Conservation (phyloP, 2,113 vertebrate genomes). For the Phoenicopterus ruber region DNA sequence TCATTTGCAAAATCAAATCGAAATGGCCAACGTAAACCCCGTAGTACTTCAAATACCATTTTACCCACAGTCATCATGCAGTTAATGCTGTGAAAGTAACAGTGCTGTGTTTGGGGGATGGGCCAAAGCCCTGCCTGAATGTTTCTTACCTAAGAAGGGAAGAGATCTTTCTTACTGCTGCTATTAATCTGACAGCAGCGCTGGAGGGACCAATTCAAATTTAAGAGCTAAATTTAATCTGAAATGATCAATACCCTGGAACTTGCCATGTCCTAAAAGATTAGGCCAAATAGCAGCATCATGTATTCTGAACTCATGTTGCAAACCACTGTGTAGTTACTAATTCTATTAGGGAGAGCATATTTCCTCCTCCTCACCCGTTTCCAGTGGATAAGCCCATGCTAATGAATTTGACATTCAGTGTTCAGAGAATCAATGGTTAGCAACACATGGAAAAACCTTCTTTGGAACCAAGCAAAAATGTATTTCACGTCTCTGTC, state of each 20-base stretch:
- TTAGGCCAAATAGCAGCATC: conserved; percentile 18
- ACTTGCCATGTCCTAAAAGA: conserved; percentile 45
- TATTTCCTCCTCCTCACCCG: background rate
- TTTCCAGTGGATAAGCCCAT: background rate
- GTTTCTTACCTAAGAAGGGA: conserved; percentile 37
- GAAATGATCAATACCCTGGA: conserved; percentile 66
- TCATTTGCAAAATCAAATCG: background rate
- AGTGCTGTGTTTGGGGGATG: background rate
- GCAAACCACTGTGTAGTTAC: background rate
- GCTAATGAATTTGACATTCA: background rate
- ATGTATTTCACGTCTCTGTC: background rate
- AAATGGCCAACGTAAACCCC: background rate
- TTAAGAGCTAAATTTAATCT: conserved; percentile 53
- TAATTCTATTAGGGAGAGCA: background rate
- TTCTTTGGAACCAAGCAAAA: background rate
- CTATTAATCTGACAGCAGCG: conserved; percentile 52
- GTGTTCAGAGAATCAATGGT: background rate
- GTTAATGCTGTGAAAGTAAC: conserved; percentile 1
- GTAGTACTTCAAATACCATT: background rate
- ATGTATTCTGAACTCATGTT: background rate
- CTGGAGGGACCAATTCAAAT: conserved; percentile 55
- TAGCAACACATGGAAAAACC: background rate
- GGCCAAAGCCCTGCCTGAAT: background rate
- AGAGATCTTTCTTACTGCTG: conserved; percentile 37
- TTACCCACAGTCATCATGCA: background rate